Conservation (phyloP, 2,797 vertebrate species). For the Schizopygopsis malacanthus region DNA sequence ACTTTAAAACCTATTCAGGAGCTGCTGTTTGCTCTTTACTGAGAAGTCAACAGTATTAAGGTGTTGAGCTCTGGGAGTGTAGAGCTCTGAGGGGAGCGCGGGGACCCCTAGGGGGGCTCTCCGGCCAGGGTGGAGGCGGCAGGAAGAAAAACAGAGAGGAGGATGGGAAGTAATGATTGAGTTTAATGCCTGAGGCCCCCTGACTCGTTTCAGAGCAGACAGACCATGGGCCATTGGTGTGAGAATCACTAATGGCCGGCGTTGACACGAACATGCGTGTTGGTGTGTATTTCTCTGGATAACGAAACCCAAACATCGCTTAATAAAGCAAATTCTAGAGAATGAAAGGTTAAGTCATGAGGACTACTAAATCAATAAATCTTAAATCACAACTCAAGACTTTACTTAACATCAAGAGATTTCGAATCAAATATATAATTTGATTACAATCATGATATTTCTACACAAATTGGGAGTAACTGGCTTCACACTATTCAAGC, state of each 20-base stretch:
- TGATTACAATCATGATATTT: conserved; percentile 7
- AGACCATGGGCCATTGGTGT: conserved; percentile 9
- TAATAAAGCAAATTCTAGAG: background rate
- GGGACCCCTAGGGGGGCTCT: conserved; percentile 36
- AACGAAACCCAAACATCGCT: conserved; percentile 12
- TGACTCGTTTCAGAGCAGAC: conserved; percentile 46
- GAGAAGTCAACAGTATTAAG: conserved; percentile 36
- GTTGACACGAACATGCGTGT: background rate
- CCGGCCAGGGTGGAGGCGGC: conserved; percentile 20
- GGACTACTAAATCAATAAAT: background rate
- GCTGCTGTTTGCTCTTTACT: conserved; percentile 24
- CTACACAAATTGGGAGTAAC: background rate
- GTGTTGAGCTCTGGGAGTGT: conserved; percentile 36
- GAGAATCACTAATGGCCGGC: conserved; percentile 36
- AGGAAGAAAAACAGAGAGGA: conserved; percentile 42
- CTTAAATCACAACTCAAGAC: background rate
- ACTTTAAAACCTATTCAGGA: conserved; percentile 9
- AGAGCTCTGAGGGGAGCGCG: conserved; percentile 12
- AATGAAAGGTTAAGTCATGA: background rate
- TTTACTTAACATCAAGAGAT: background rate
- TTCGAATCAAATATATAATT: background rate
- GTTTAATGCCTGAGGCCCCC: conserved; percentile 43
- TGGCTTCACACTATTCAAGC: background rate
- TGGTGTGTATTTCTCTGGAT: background rate
- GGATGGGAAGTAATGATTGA: conserved; percentile 51